Percentiles rank a stretch among this genome's conserved stretches.
These are phyloP conservation scores for Cephus nigrinus DNA, from an alignment of 2,888 invertebrate species.

Conservation along the genomic window DNA sequence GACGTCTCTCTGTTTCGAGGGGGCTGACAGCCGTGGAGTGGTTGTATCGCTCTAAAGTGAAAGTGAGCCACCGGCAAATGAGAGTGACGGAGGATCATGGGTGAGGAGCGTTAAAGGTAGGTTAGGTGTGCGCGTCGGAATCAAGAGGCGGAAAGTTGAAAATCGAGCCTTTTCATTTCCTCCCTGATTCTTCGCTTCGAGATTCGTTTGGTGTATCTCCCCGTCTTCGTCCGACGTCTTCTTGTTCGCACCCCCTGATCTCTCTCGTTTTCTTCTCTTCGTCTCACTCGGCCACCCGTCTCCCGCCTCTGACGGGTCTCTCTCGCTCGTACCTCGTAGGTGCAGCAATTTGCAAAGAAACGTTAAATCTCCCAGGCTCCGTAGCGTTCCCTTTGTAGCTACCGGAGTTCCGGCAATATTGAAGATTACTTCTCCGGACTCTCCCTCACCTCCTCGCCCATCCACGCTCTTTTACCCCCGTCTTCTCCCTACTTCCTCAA, in stretches of 20 bases:
- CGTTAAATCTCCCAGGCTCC: not conserved
- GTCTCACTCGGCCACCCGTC: not conserved
- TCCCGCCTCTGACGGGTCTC: conserved; percentile 1
- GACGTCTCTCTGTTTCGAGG: not conserved
- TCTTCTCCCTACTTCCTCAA: conserved; percentile 22
- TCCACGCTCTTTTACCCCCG: not conserved
- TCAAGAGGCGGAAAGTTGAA: not conserved
- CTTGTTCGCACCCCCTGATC: conserved; percentile 13
- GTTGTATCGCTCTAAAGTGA: not conserved
- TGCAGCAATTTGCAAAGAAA: conserved; percentile 6
- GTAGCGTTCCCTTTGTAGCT: conserved; percentile 7
- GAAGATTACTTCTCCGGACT: conserved; percentile 25
- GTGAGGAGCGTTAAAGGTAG: not conserved
- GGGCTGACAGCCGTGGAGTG: not conserved
- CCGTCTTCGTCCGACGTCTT: conserved; percentile 19
- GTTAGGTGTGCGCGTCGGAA: not conserved
- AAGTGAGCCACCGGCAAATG: not conserved
- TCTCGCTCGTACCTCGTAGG: conserved; percentile 4
- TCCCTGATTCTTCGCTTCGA: not conserved
- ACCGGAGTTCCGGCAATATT: conserved; percentile 25
- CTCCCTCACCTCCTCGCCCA: conserved; percentile 8
- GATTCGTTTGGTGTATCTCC: not conserved
- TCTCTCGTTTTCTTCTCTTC: conserved; percentile 8
- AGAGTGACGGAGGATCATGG: too few relatives aligned
- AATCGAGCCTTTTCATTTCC: not conserved